Conservation (phyloP, 2,888 invertebrate genomes). For the Zootermopsis nevadensis region DNA sequence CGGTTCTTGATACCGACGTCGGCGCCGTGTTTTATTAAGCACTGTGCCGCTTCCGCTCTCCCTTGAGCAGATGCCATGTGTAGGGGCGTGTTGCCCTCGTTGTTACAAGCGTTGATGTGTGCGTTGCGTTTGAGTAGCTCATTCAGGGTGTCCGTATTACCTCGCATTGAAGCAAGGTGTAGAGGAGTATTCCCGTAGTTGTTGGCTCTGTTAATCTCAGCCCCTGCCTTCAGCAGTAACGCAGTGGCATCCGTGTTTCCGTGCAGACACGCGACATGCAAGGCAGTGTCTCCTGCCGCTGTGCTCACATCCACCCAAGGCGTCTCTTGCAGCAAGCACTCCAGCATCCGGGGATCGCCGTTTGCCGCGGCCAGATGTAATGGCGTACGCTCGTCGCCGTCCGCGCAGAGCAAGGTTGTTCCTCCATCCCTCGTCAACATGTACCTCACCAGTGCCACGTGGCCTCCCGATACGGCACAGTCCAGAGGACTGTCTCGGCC, state of each 20-base stretch:
- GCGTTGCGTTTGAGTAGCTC: background rate
- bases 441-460: background rate
- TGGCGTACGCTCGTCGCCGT: background rate
- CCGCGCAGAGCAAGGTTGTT: background rate
- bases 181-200: background rate
- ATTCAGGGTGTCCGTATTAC: background rate
- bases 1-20: background rate
- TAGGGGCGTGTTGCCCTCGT: background rate
- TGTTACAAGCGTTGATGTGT: background rate
- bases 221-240: background rate
- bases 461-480: background rate
- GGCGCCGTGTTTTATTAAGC: background rate
- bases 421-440: background rate
- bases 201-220: background rate
- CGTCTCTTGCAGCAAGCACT: background rate
- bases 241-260: background rate
- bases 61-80: background rate
- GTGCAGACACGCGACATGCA: background rate
- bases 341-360: background rate
- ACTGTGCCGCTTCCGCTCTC: background rate
- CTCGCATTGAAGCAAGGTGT: background rate
- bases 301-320: background rate
- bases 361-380: background rate
- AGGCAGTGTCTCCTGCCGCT: background rate
- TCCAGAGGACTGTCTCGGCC: background rate